Base-by-base conservation (phyloP, 2,888 invertebrate genomes). In the Apocheima hispidaria region DNA sequence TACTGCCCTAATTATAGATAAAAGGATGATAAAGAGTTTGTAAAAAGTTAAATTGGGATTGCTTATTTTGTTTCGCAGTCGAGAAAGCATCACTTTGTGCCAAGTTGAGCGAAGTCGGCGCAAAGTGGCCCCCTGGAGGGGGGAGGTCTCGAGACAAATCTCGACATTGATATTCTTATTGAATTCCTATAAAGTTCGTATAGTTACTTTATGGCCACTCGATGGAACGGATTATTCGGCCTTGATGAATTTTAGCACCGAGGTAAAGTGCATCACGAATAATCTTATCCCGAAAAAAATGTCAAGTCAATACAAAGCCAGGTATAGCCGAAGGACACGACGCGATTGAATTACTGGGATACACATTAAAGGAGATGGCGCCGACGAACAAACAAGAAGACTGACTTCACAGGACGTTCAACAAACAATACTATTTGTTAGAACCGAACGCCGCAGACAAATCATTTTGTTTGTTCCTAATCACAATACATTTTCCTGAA, bases 1-100 rank as follows among this genome's bases (percentile, higher is more conserved):
- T n/a, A n/a, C n/a, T n/a, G 18, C 21, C 18, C 40, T 50, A 16
- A 57, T 50, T 57, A 50, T 23, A 35, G 33, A 57, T 46, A 35
- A 50, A 23, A 30, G 38, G 18, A 40, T 23, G 28, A 41, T 23
- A 18, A 41, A 40, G 9, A 48, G 14, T 40, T 41, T 26, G 18
- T n/a, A 16, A 14, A 41, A 56, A 49, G 30, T 56, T 49, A 49
- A 28, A 56, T 56, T 41, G 23, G 4, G 9, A 9, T 49, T 30
- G 35, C 38, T 53, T 21, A 43, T 51, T 40, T 41, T 52, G 20
- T 18, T 36, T 41, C n/a, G 2, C 18, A 23, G 26, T 14, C 26
- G 6, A 3, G 7, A 1, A 10, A 7, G 5, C 21, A 2, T 2
- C 2, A 7, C 26, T 12, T 14, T 21, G 40, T 4, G 20, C 12